Evolutionary conservation across 2,113 vertebrate species (phyloP), one percentile per base, ranked within the genome.

Genomic region (Ciconia stormi): DNA sequence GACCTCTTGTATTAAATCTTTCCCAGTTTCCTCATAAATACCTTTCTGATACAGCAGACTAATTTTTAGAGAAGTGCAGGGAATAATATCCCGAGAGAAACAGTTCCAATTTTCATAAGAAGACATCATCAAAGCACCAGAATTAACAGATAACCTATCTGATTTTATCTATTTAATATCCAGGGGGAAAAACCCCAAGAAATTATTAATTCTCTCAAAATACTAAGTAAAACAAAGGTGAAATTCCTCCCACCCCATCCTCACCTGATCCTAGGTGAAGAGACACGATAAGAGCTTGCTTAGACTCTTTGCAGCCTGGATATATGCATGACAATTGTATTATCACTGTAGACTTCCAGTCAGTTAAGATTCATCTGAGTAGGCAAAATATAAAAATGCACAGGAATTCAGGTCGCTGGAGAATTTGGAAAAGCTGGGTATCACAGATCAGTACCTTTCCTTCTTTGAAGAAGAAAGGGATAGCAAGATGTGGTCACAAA

Each of bases 21-120:
- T 56, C 93, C 53, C 76, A 36, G 30, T 72, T 95, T 65, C 61
- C 53, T 91, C 91, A 72, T 56, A 92, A 93, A 65, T 52, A 89
- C 11, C 12, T 82, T 94, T 94, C 44, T 65, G 89, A 74, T 52
- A 44, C 29, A 87, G 42, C 34, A 49, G 55, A 61, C 18, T 67
- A 88, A 69, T 82, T 93, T 77, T 93, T 76, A 84, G 16, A 71
- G 23, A 85, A 81, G 11, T 59, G 27, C 14, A 61, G 22, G n/a
- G 42, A 77, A 77, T 65, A 93, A 77, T 44, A 92, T 1, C 20
- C 49, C 2, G 7, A 93, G 47, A 49, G 21, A 92, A 86, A 70
- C 6, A 66, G 44, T 47, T 84, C 38, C 30, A 89, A 49, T 85
- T 89, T 87, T 90, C 65, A 27, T 27, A 79, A 49, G 25, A 76